These are phyloP conservation scores for Lerista edwardsae DNA, from an alignment of 2,797 vertebrate species.

Conservation along the genomic window DNA sequence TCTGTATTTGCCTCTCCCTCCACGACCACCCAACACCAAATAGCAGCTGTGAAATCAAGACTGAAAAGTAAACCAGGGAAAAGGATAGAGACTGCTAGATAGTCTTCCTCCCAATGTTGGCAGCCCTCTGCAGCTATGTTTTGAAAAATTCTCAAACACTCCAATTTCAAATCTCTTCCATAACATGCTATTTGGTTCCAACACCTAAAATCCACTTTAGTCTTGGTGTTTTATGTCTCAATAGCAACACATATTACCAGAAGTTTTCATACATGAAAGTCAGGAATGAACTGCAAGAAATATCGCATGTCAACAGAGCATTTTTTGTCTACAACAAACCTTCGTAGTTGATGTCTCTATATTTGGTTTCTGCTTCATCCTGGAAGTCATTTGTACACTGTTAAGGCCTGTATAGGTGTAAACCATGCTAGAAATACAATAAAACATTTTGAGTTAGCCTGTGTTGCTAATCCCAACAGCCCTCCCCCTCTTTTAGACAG, in stretches of 20 bases:
- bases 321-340: slow-evolving; percentile 69
- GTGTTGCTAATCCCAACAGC: neutral
- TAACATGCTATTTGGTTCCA: neutral
- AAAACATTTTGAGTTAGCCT: neutral
- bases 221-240: neutral
- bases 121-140: no score
- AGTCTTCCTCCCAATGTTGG: no score
- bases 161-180: neutral
- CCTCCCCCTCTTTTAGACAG: neutral
- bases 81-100: no score
- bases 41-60: no score
- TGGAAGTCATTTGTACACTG: slow-evolving; percentile 76
- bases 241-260: neutral
- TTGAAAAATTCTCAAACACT: no score
- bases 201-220: neutral
- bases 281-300: neutral
- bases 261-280: no score
- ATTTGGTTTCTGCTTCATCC: slow-evolving; percentile 75
- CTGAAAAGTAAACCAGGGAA: no score
- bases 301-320: neutral
- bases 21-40: no score
- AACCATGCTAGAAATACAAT: neutral
- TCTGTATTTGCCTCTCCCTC: no score
- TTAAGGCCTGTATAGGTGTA: neutral
- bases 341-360: slow-evolving; percentile 74